These are phyloP conservation scores for Eriocheir sinensis DNA, from an alignment of 1,140 invertebrate species.

Conservation along the genomic window DNA sequence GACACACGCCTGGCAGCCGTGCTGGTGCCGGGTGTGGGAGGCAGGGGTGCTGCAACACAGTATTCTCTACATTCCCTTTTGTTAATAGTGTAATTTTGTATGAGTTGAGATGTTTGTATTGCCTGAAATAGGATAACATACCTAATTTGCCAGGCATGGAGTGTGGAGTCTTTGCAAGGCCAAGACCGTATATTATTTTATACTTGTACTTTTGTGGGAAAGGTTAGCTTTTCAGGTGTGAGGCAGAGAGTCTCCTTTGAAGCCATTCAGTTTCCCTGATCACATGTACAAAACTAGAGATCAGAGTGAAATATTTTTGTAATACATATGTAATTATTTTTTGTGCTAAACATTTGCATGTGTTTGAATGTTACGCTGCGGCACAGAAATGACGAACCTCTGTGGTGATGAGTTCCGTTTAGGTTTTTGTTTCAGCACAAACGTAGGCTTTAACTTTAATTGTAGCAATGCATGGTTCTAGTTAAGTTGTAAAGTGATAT, in stretches of 20 bases:
- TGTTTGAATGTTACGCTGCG: slow-evolving; percentile 43
- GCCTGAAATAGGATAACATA: neutral
- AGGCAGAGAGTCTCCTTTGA: slow-evolving; percentile 58
- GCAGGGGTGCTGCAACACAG: neutral
- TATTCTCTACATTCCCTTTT: neutral
- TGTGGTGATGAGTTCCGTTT: slow-evolving; percentile 1
- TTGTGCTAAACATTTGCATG: slow-evolving; percentile 48
- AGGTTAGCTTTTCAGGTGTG: neutral
- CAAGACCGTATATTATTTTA: neutral
- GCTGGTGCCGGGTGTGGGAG: too few species aligned
- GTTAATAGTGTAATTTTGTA: neutral
- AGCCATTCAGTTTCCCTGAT: slow-evolving; percentile 57
- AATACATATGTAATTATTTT: slow-evolving; percentile 47
- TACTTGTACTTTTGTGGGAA: neutral
- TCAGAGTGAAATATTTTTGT: slow-evolving; percentile 70
- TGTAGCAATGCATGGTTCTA: neutral
- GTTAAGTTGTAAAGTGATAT: slow-evolving; percentile 33
- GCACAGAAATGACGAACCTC: slow-evolving; percentile 13
- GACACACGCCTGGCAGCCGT: too few species aligned
- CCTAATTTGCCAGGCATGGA: neutral
- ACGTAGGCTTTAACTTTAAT: neutral
- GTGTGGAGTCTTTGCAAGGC: neutral
- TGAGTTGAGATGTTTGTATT: neutral
- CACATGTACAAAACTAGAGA: slow-evolving; percentile 68
- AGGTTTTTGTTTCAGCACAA: neutral